A percentile compares a stretch with the other conserved stretches of the same genome.
Conservation (phyloP, 2,113 vertebrate genomes). For the Neogobius melanostomus region DNA sequence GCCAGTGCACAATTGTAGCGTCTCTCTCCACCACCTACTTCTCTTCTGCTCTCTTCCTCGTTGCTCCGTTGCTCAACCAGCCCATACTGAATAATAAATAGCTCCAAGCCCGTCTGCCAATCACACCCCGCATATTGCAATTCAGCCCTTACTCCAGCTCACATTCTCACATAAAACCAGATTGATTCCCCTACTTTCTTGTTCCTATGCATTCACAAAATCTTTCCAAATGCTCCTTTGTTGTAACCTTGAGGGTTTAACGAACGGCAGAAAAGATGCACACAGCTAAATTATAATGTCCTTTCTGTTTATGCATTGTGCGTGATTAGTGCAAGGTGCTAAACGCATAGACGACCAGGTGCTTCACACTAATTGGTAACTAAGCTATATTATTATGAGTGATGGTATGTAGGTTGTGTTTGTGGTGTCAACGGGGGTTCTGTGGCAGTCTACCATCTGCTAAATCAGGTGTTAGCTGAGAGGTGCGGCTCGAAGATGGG, state of each 20-base stretch:
- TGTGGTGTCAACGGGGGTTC: slow-evolving; percentile 20
- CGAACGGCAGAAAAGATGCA: background rate
- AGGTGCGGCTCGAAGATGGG: slow-evolving; percentile 40
- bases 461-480: slow-evolving; percentile 37
- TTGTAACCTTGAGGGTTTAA: background rate
- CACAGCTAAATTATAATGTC: background rate
- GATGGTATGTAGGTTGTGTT: slow-evolving; percentile 22
- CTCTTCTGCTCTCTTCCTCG: slow-evolving; percentile 41
- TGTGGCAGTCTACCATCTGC: slow-evolving; percentile 44
- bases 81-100: slow-evolving; percentile 71
- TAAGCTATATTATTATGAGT: slow-evolving; percentile 2
- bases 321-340: slow-evolving; percentile 2
- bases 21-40: slow-evolving; percentile 56
- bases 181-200: slow-evolving; percentile 31
- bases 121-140: slow-evolving; percentile 57
- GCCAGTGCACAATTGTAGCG: slow-evolving; percentile 37
- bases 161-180: slow-evolving; percentile 34
- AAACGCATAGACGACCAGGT: background rate
- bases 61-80: slow-evolving; percentile 43
- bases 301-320: background rate
- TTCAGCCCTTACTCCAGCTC: slow-evolving; percentile 49
- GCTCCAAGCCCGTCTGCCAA: slow-evolving; percentile 63
- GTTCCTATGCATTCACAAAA: slow-evolving; percentile 12
- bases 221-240: background rate
- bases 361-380: background rate